Evolutionary conservation across 2,113 vertebrate species (phyloP).

Genomic region (Labeo catla): DNA sequence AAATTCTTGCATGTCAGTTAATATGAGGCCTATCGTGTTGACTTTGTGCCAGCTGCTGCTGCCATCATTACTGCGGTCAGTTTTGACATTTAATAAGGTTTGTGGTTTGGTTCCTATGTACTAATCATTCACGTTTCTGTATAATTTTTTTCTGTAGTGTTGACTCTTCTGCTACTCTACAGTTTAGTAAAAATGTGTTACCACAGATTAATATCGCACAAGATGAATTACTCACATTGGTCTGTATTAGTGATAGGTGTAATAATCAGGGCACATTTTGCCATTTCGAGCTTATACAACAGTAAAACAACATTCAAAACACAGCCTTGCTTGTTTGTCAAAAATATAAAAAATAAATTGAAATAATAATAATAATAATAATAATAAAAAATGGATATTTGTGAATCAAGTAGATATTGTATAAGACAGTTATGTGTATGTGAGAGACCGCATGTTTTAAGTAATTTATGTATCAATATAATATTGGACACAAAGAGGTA

Average conservation of each 20-base stretch:
- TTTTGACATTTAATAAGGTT: neutral
- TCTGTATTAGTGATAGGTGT: neutral
- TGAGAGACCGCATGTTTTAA: too few relatives aligned
- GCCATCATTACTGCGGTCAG: neutral
- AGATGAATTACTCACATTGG: neutral
- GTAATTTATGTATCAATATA: too few relatives aligned
- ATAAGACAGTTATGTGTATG: neutral
- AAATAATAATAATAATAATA: too few relatives aligned
- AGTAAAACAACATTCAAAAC: neutral
- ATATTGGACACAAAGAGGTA: too few relatives aligned
- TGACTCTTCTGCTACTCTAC: neutral
- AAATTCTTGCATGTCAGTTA: neutral
- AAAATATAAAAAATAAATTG: too few relatives aligned
- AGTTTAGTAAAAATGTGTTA: neutral
- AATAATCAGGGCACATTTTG: neutral
- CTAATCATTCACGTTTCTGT: neutral
- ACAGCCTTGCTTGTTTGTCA: too few relatives aligned
- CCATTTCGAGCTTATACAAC: neutral
- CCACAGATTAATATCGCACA: too few relatives aligned
- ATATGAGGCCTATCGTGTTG: neutral
- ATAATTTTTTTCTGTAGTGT: neutral
- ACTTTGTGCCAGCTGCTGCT: constrained; percentile 19
- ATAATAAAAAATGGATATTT: neutral
- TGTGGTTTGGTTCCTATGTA: neutral
- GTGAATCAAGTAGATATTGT: neutral